A percentile compares a stretch with the other conserved stretches of the same genome.
Conservation (phyloP, 2,797 vertebrate species). For the Galagoides demidoff region DNA sequence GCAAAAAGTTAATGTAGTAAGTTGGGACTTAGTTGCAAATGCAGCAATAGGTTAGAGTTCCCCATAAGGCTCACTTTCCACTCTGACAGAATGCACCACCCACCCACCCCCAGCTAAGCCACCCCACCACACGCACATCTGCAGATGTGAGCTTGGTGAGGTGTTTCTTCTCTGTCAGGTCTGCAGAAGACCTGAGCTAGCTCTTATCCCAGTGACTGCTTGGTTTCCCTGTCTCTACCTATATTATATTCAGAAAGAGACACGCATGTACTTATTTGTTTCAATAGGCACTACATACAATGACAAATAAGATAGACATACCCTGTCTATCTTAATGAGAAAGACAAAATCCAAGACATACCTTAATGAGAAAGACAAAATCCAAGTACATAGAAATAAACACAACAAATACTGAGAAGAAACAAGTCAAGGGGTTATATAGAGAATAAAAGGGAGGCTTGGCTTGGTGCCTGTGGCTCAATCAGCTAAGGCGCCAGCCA, state of each 20-base stretch:
- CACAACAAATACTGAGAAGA: neutral
- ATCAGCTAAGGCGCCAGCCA: too few species aligned
- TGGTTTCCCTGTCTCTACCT: neutral
- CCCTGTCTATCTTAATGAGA: neutral
- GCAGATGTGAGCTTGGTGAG: neutral
- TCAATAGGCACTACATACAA: neutral
- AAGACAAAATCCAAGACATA: neutral
- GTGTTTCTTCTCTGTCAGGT: neutral
- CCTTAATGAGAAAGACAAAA: conserved; percentile 50
- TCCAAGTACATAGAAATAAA: conserved; percentile 10
- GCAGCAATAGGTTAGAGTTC: neutral
- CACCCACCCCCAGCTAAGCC: neutral
- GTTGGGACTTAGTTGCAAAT: neutral
- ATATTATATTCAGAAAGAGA: neutral
- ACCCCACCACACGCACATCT: neutral
- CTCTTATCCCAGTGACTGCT: neutral
- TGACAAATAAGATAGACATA: neutral
- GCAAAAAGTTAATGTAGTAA: neutral
- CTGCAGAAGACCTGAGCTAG: neutral
- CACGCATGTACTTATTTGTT: neutral
- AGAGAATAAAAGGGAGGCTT: neutral
- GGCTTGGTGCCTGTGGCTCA: too few species aligned
- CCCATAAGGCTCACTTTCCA: neutral
- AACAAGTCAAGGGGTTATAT: neutral
- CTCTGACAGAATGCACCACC: neutral